Evolutionary conservation across 2,113 vertebrate species (phyloP).

Genomic region (Stomatorhinus ivindoensis): DNA sequence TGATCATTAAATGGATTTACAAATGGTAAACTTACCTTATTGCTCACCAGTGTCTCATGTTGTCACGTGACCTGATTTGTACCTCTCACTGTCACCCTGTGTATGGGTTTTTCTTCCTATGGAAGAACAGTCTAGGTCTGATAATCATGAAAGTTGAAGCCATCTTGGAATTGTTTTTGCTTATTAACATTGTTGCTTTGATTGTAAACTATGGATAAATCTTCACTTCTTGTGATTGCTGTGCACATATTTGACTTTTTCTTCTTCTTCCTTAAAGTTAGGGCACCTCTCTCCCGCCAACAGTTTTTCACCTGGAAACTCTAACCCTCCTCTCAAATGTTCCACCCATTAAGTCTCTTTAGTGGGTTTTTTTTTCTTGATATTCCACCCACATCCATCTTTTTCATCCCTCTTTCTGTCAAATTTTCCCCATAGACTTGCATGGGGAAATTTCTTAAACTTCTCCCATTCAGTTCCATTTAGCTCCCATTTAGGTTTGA

Average conservation of each 20-base stretch:
- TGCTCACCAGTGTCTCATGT: neutral
- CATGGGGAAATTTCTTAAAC: neutral
- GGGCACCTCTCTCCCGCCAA: neutral
- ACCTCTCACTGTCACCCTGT: neutral
- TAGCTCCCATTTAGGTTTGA: neutral
- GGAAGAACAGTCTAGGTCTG: slow-evolving; percentile 41
- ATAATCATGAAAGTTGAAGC: neutral
- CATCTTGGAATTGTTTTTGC: neutral
- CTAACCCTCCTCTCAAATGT: neutral
- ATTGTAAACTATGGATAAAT: neutral
- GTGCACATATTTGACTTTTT: neutral
- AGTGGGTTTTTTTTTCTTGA: neutral
- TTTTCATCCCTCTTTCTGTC: neutral
- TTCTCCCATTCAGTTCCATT: neutral
- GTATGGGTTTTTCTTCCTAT: slow-evolving; percentile 46
- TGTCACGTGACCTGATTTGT: neutral
- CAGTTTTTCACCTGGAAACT: neutral
- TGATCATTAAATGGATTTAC: neutral
- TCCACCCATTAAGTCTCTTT: neutral
- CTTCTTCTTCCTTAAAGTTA: neutral
- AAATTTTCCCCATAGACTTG: neutral
- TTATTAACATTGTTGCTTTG: neutral
- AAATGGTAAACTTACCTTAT: neutral
- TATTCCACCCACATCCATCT: neutral
- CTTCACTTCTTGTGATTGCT: neutral